Evolutionary conservation across 2,797 vertebrate species (phyloP).

Genomic region (Rhodeus uyekii): DNA sequence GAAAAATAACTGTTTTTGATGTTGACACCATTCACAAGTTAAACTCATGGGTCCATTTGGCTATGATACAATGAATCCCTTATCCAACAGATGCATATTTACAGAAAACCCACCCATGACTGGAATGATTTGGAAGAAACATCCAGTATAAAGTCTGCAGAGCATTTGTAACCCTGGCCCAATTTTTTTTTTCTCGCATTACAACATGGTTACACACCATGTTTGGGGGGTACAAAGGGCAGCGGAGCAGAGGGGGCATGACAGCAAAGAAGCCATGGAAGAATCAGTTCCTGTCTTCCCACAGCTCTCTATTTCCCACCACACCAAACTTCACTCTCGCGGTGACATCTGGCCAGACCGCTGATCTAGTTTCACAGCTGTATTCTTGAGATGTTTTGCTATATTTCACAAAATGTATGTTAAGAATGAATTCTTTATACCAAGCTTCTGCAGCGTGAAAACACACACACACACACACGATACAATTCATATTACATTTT

Average conservation of each 20-base stretch:
- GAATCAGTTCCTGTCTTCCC: background rate
- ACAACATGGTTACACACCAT: constrained; percentile 13
- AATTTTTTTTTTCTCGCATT: background rate
- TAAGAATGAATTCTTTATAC: background rate
- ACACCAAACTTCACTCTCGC: background rate
- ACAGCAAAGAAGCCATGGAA: background rate
- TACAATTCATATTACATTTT: background rate
- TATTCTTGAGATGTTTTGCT: background rate
- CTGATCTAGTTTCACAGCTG: background rate
- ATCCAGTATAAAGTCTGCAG: background rate
- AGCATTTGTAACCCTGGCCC: constrained; percentile 1
- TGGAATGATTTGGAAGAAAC: background rate
- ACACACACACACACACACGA: too few relatives aligned
- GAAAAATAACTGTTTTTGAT: background rate
- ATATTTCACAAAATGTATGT: background rate
- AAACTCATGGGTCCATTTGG: constrained; percentile 11
- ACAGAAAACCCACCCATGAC: background rate
- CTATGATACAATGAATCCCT: background rate
- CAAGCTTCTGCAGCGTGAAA: background rate
- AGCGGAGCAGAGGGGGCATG: background rate
- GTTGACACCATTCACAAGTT: background rate
- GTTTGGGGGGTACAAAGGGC: background rate
- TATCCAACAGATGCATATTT: background rate
- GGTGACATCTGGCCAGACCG: background rate
- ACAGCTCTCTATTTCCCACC: constrained; percentile 1